Evolutionary conservation across 92 coral and sea anemone species (phyloP), one percentile per base, ranked within the genome.

Genomic region (Siderastrea siderea): DNA sequence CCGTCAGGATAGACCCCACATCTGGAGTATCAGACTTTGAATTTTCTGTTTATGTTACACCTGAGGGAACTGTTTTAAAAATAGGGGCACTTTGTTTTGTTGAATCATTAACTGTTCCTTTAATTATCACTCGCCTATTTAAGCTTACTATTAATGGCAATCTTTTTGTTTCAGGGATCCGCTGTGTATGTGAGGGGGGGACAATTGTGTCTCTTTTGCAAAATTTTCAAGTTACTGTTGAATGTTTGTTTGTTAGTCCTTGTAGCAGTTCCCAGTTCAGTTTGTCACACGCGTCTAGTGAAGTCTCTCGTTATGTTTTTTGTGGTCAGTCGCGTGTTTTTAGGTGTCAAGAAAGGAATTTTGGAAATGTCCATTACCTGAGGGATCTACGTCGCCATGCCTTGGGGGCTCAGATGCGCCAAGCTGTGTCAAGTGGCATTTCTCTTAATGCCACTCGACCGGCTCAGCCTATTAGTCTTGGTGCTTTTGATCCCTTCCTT

Each of bases 381-480:
- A 83, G 87, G 55, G 87, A 83, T 53, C 81, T 84, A 68, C 81
- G 81, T 59, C 81, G 87, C 59, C 87, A 83, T 83, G 88, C 80
- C 80, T 71, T 73, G 81, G 88, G 81, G 51, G 88, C 81, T 59
- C 70, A 83, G 45, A 68, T 83, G 51, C 87, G 80, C 87, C 87
- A 83, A 53, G 87, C 87, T 16, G 87, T 83, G 58, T 83, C 67
- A 8, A 83, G 87, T 83, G 87, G 87, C 16, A 83, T 83, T 84
- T 84, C 88, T 54, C 71, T 84, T 50, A 84, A 84, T 84, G 88
- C 88, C 80, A 84, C 88, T 73, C 50, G 88, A 58, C 88, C 81
- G 5, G 88, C 88, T 17, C 80, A 84, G 67, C 88, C 81, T 19
- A 59, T 84, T 81, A 57, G 88, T 71, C 17, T 65, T 43, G 84